Percentiles rank a stretch among this genome's conserved stretches.
phyloP scores from a whole-genome alignment of 2,113 vertebrate genomes.

The Cryptotis parvus region DNA sequence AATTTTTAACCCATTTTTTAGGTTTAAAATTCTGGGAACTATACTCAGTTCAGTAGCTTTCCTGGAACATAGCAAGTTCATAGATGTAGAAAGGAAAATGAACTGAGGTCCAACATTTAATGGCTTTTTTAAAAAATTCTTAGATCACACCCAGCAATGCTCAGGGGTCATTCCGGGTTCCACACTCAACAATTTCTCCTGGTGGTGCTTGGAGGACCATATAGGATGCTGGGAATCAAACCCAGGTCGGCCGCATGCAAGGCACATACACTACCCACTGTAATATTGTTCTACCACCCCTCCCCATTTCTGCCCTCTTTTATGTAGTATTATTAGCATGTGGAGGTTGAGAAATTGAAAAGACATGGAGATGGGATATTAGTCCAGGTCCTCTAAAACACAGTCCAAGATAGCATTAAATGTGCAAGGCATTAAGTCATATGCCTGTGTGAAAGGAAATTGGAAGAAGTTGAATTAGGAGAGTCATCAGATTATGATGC shows the following conservation, averaged over 20 bases:
- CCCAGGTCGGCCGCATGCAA: no score
- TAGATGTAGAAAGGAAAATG: not conserved
- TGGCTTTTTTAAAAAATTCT: no score
- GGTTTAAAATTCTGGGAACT: not conserved
- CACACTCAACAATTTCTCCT: no score
- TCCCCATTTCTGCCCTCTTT: not conserved
- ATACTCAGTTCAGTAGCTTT: not conserved
- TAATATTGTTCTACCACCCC: no score
- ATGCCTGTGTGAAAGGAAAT: not conserved
- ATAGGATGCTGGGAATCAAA: no score
- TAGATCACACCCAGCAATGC: no score
- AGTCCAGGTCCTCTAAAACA: not conserved
- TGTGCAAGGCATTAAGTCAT: not conserved
- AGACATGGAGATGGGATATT: not conserved
- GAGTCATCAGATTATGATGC: not conserved
- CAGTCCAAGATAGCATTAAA: not conserved
- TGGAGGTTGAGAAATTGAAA: not conserved
- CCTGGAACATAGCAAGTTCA: not conserved
- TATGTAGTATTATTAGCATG: not conserved
- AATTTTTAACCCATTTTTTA: no score
- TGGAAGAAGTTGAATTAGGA: not conserved
- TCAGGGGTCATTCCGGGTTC: no score
- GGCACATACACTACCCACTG: no score
- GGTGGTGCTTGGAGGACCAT: no score
- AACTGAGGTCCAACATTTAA: no score